phyloP scores from a whole-genome alignment of 2,888 invertebrate genomes.

The Branchellion lobata region DNA sequence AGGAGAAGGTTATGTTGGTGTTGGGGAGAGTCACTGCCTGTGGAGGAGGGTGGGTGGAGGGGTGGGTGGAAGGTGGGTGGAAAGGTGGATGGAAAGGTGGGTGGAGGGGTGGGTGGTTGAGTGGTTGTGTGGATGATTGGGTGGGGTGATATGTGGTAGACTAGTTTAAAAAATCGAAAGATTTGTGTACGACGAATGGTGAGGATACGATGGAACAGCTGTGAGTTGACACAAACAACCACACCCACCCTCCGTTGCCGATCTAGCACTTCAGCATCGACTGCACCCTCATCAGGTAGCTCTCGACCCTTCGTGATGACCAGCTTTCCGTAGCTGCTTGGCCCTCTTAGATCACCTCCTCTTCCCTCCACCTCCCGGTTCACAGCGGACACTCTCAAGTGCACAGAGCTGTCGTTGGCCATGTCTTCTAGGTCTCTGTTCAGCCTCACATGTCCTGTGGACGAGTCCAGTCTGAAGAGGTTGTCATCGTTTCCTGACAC shows the following conservation, averaged over 20 bases:
- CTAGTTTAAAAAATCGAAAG: no score
- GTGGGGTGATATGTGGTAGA: no score
- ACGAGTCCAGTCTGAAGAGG: slow-evolving; percentile 34
- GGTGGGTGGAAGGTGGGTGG: no score
- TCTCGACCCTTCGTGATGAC: slow-evolving; percentile 19
- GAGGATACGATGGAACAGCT: no score
- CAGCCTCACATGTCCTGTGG: slow-evolving; percentile 22
- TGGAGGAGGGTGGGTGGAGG: background rate
- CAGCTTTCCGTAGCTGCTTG: slow-evolving; percentile 29
- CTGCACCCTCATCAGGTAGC: background rate
- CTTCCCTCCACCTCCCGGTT: background rate
- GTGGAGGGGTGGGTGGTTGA: no score
- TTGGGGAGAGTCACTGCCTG: slow-evolving; percentile 24
- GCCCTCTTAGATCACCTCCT: slow-evolving; percentile 41
- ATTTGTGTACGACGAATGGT: no score
- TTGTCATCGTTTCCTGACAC: slow-evolving; percentile 42
- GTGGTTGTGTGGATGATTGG: no score
- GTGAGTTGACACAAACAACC: no score
- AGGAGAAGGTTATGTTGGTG: slow-evolving; percentile 46
- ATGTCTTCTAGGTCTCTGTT: slow-evolving; percentile 2
- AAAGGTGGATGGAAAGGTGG: no score
- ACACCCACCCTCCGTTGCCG: slow-evolving; percentile 31
- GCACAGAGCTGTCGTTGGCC: background rate
- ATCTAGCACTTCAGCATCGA: background rate
- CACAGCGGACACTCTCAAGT: slow-evolving; percentile 32